Evolutionary conservation across 2,113 vertebrate species (phyloP).

Genomic region (Onychostruthus taczanowskii): DNA sequence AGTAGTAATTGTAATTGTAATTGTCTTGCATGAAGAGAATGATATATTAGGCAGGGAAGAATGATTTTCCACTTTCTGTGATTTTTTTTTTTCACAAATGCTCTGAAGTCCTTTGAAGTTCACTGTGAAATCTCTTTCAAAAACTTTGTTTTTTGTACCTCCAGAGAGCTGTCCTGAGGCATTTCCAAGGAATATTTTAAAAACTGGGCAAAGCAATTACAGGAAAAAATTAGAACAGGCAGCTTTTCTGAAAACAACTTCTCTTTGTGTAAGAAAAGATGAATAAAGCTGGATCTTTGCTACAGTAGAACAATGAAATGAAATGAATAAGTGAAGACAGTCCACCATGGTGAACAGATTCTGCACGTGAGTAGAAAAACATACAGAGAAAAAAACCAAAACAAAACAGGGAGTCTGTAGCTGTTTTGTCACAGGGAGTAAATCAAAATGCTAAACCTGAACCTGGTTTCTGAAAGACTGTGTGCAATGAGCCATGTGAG

Average conservation of each 20-base stretch:
- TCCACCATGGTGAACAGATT: neutral
- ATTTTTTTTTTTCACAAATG: neutral
- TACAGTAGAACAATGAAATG: neutral
- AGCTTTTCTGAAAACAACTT: neutral
- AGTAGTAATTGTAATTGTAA: neutral
- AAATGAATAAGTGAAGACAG: neutral
- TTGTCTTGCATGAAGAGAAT: neutral
- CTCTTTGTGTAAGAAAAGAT: neutral
- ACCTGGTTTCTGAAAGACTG: neutral
- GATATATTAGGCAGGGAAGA: neutral
- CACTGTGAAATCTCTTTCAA: neutral
- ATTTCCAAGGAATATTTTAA: neutral
- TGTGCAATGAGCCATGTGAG: neutral
- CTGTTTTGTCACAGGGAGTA: neutral
- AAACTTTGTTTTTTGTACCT: neutral
- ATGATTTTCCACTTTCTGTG: neutral
- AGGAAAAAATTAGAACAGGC: neutral
- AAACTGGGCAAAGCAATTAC: neutral
- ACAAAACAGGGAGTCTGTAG: neutral
- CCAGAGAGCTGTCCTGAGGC: neutral
- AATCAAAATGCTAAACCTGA: conserved; percentile 13
- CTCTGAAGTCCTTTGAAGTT: neutral
- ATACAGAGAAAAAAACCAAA: neutral
- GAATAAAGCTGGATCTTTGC: neutral
- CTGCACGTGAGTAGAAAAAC: neutral